Conservation (phyloP, 92 coral and sea anemone species). For the Zoanthus sociatus region DNA sequence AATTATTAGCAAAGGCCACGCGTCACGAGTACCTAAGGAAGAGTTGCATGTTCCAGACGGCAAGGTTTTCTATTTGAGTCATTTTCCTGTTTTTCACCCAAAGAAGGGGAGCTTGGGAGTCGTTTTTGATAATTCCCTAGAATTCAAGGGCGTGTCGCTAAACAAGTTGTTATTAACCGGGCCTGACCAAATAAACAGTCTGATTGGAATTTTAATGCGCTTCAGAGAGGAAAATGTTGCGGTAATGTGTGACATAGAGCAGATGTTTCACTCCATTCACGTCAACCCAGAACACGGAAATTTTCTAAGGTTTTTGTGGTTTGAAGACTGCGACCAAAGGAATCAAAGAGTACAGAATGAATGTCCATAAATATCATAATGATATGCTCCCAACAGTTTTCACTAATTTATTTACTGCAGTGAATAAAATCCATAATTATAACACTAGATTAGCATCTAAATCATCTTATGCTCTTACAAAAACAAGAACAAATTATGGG, state of each 20-base stretch:
- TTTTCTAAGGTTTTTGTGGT: neutral
- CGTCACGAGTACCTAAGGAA: neutral
- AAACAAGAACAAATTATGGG: too few species aligned
- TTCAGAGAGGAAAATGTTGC: neutral
- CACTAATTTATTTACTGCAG: too few species aligned
- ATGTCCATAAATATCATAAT: too few species aligned
- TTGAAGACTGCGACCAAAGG: neutral
- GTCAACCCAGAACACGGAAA: neutral
- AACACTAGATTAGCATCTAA: too few species aligned
- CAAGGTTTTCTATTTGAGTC: neutral
- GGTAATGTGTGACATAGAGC: constrained; percentile 11
- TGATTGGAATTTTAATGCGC: neutral
- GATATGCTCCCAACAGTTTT: too few species aligned
- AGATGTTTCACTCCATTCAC: neutral
- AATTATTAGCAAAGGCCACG: neutral
- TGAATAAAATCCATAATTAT: too few species aligned
- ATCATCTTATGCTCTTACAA: too few species aligned
- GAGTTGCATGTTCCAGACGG: neutral
- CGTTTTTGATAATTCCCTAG: neutral
- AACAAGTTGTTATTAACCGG: neutral
- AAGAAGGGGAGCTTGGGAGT: neutral
- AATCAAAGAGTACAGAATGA: neutral
- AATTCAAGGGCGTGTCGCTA: neutral
- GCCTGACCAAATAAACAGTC: neutral
- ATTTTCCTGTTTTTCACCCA: neutral